Evolutionary conservation across 2,113 vertebrate genomes (phyloP), one percentile per base, ranked within the genome.

Genomic region (Sinocyclocheilus anshuiensis): DNA sequence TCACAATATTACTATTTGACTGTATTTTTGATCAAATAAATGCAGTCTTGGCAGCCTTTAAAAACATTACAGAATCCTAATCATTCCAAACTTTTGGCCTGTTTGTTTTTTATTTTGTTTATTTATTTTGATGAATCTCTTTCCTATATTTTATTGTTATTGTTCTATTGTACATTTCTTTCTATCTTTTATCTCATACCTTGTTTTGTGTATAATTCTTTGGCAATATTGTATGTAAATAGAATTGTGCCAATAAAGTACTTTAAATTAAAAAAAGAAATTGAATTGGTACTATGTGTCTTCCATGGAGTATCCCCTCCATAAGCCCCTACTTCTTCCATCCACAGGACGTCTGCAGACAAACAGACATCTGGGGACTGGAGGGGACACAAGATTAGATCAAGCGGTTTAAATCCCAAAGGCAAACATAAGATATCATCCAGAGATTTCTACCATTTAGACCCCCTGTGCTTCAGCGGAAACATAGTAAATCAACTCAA

Each of bases 401-500:
- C 87, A 78, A 81, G 50, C 9, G 18, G 42, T 55, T 33, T 13
- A 5, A 84, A 85, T 86, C 76, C 55, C 63, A 63, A 80, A 88
- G 69, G 86, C 67, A 88, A 86, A 90, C 42, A 53, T 53, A 36
- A 50, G 79, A 61, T 69, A 85, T 67, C 48, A 59, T 87, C 81
- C 24, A 67, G 57, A 84, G 42, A 48, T 26, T 61, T 67, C 22
- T 6, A 72, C 59, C 85, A 11, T 29, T n/a, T 36, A 18, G 18
- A 24, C 67, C 39, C 20, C 13, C 39, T 22, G 12, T 72, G 61
- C 77, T 53, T 71, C 26, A 61, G 72, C 18, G 65, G 87, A 88
- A 63, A 24, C 36, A 24, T 18, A 61, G 29, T 29, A 63, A 87
- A 89, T 87, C 39, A 82, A 69, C 59, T 69, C 57, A 36, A 84